A percentile compares a stretch with the other conserved stretches of the same genome.
These are phyloP conservation scores for Agrypnus murinus DNA, from an alignment of 2,888 invertebrate genomes.

Conservation along the genomic window DNA sequence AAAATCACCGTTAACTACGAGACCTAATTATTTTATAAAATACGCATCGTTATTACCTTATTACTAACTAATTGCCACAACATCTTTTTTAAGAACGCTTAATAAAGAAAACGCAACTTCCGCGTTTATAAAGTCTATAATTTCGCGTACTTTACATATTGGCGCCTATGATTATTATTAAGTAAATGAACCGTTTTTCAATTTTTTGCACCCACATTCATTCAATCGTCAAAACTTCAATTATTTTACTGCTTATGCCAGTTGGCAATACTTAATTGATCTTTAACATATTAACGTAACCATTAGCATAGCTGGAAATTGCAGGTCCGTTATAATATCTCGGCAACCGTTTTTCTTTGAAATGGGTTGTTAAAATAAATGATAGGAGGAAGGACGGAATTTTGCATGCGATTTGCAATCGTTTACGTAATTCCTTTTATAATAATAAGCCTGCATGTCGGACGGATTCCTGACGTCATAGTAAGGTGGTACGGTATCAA, in stretches of 20 bases:
- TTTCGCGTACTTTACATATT: neutral
- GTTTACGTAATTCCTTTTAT: neutral
- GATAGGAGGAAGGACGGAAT: neutral
- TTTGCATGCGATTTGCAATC: conserved; percentile 3
- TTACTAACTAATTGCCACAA: too few species aligned
- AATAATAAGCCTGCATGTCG: neutral
- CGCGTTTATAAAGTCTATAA: neutral
- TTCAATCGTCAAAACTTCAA: conserved; percentile 6
- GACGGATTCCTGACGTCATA: neutral
- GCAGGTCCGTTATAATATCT: conserved; percentile 16
- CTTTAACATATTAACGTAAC: neutral
- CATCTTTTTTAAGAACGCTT: neutral
- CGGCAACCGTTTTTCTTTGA: conserved; percentile 1
- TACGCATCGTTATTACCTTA: neutral
- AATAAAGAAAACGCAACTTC: conserved; percentile 9
- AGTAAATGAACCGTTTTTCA: conserved; percentile 19
- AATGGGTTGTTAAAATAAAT: neutral
- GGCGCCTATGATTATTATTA: conserved; percentile 22
- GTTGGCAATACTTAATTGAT: neutral
- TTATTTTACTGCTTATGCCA: conserved; percentile 9
- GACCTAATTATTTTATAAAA: conserved; percentile 17
- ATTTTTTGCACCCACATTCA: conserved; percentile 1
- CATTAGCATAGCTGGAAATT: conserved; percentile 13
- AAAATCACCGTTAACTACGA: conserved; percentile 5
- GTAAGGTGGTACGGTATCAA: neutral